Conservation (phyloP, 2,797 vertebrate genomes). For the Sebastolobus altivelis region DNA sequence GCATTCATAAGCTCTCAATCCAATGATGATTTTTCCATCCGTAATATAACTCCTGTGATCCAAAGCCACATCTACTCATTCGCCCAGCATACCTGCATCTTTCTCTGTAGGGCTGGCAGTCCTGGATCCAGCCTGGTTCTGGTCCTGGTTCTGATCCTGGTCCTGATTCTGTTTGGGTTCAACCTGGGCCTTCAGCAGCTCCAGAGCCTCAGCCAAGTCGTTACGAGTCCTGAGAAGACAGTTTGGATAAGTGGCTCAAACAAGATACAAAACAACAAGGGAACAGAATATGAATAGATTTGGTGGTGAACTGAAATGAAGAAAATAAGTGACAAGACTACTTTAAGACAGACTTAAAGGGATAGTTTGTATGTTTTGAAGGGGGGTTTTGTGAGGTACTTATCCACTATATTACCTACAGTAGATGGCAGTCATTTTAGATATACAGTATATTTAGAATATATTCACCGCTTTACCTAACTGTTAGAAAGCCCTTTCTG, state of each 20-base stretch:
- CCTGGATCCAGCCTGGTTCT: constrained; percentile 62
- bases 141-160: constrained; percentile 68
- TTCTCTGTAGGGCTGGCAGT: constrained; percentile 81
- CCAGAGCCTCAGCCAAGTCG: constrained; percentile 94
- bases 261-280: background rate
- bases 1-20: background rate
- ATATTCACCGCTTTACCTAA: too few species aligned
- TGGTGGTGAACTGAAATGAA: too few species aligned
- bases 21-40: background rate
- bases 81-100: constrained; percentile 43
- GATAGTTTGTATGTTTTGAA: too few species aligned
- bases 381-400: too few species aligned
- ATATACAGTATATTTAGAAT: too few species aligned
- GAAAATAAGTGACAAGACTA: too few species aligned
- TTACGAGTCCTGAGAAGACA: constrained; percentile 89
- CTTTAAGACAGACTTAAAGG: background rate
- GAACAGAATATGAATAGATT: too few species aligned
- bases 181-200: constrained; percentile 94
- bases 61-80: background rate
- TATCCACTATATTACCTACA: too few species aligned
- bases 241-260: background rate
- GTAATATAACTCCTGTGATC: background rate
- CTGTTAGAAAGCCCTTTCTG: too few species aligned
- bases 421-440: too few species aligned
- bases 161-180: constrained; percentile 86